Conservation (phyloP, 2,113 vertebrate genomes). For the Erythrolamprus reginae region DNA sequence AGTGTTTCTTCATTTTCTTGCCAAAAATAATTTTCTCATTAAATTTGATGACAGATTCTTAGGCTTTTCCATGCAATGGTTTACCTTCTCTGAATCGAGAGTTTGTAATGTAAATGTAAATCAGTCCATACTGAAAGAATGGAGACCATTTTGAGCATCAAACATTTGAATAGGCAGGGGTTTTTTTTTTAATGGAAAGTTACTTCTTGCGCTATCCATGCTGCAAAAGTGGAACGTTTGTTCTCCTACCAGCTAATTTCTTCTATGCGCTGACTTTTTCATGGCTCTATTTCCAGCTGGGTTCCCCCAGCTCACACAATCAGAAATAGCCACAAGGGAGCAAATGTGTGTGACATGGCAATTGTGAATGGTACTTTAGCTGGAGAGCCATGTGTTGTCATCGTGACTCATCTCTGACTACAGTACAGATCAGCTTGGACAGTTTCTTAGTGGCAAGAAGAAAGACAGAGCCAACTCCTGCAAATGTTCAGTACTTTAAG, state of each 20-base stretch:
- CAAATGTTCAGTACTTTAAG: conserved; percentile 15
- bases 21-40: not conserved
- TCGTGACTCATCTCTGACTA: not conserved
- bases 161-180: not conserved
- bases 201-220: conserved; percentile 19
- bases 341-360: conserved; percentile 8
- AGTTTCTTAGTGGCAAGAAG: accelerated
- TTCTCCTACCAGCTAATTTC: conserved; percentile 25
- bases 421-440: conserved; percentile 25
- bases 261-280: conserved; percentile 36
- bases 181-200: not conserved
- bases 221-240: conserved; percentile 32
- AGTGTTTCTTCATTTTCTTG: not conserved
- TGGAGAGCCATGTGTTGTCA: not conserved
- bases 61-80: not conserved
- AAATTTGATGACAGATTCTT: not conserved
- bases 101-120: not conserved
- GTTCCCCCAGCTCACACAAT: not conserved
- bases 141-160: not conserved
- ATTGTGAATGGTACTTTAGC: not conserved
- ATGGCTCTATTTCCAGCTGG: not conserved
- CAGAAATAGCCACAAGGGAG: not conserved
- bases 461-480: not conserved
- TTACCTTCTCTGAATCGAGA: not conserved
- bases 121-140: not conserved